Conservation (phyloP, 2,888 invertebrate genomes). For the Agrotis puta region DNA sequence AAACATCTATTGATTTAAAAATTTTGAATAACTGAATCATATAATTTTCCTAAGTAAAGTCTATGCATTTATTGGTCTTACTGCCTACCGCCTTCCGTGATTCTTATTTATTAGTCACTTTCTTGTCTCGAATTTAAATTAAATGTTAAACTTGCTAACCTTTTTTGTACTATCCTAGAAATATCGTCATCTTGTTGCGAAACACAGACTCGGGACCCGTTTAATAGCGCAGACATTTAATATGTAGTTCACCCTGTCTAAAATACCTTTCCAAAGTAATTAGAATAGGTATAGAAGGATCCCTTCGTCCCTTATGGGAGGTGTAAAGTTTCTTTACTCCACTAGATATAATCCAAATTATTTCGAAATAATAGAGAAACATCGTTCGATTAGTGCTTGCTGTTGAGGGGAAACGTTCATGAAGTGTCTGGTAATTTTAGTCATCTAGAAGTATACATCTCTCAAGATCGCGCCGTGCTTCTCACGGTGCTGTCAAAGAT, state of each 20-base stretch:
- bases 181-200: conserved; percentile 54
- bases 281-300: conserved; percentile 64
- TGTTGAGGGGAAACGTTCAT: background rate
- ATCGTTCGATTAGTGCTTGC: conserved; percentile 48
- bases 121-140: conserved; percentile 42
- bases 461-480: background rate
- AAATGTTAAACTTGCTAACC: conserved; percentile 12
- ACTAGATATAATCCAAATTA: conserved; percentile 67
- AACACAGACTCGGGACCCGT: conserved; percentile 45
- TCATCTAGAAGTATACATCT: conserved; percentile 37
- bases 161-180: conserved; percentile 8
- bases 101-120: conserved; percentile 23
- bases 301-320: conserved; percentile 51
- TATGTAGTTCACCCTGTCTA: conserved; percentile 62
- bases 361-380: conserved; percentile 50
- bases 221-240: conserved; percentile 50
- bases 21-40: background rate
- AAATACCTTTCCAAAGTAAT: conserved; percentile 66
- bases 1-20: background rate
- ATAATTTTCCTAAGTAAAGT: conserved; percentile 1
- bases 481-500: conserved; percentile 18
- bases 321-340: conserved; percentile 57
- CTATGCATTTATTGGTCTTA: conserved; percentile 60
- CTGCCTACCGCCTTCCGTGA: conserved; percentile 35
- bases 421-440: conserved; percentile 29